Conservation (phyloP, 1,140 invertebrate genomes). For the Nephotettix cincticeps region DNA sequence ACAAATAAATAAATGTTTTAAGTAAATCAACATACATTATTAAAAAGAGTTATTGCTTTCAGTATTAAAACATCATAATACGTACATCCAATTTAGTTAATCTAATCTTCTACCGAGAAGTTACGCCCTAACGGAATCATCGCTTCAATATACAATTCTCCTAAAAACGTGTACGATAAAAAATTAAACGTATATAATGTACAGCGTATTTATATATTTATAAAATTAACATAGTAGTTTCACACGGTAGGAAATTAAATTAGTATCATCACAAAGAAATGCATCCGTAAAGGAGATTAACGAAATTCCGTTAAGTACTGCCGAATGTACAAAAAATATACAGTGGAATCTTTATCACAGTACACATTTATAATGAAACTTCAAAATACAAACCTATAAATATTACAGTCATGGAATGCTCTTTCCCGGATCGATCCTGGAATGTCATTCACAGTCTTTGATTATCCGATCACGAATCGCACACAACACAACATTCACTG, state of each 20-base stretch:
- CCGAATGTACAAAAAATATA: constrained; percentile 24
- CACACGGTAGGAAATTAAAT: background rate
- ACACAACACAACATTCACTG: background rate
- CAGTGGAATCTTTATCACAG: constrained; percentile 27
- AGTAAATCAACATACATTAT: background rate
- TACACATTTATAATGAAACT: constrained; percentile 23
- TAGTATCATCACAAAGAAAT: constrained; percentile 16
- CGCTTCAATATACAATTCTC: background rate
- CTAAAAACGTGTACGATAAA: background rate
- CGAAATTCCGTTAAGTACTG: constrained; percentile 25
- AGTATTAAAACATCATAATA: background rate
- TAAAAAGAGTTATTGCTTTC: constrained; percentile 19
- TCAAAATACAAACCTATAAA: background rate
- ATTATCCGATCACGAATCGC: background rate
- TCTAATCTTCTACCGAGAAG: background rate
- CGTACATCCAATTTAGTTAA: background rate
- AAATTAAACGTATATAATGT: constrained; percentile 14
- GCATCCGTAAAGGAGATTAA: background rate
- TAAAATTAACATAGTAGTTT: constrained; percentile 19
- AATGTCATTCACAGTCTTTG: background rate
- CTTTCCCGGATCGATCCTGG: background rate
- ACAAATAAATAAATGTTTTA: constrained; percentile 6
- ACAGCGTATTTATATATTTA: constrained; percentile 25
- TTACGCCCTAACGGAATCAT: background rate
- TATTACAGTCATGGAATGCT: constrained; percentile 7